Evolutionary conservation across 2,797 vertebrate species (phyloP).

Genomic region (Trematomus bernacchii): DNA sequence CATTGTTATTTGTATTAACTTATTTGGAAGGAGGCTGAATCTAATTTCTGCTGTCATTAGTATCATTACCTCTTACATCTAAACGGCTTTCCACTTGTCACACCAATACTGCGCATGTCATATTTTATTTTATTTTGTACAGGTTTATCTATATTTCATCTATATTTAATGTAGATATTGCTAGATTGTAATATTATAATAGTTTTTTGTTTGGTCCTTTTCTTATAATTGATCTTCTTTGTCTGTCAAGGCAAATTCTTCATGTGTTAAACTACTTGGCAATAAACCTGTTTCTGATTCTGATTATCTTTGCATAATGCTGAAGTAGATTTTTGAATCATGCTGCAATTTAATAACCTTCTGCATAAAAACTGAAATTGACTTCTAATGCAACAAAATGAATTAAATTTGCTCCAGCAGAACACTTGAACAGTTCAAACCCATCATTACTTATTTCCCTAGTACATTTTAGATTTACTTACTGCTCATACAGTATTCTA

Average conservation of each 20-base stretch:
- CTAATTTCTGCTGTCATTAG: not conserved
- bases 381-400: slow-evolving; percentile 8
- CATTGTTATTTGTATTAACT: slow-evolving; percentile 1
- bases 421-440: slow-evolving; percentile 11
- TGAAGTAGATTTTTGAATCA: slow-evolving; percentile 7
- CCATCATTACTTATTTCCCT: not conserved
- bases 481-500: slow-evolving; percentile 2
- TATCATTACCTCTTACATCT: not conserved
- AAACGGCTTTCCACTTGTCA: too few species aligned
- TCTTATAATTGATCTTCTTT: too few species aligned
- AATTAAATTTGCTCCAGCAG: slow-evolving; percentile 13
- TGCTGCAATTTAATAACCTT: slow-evolving; percentile 1
- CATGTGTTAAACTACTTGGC: too few species aligned
- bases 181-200: too few species aligned
- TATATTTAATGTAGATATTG: too few species aligned
- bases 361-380: slow-evolving; percentile 4
- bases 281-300: too few species aligned
- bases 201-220: too few species aligned
- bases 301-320: not conserved
- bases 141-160: too few species aligned
- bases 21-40: not conserved
- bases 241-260: too few species aligned
- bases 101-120: too few species aligned
- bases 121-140: too few species aligned
- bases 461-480: not conserved